A percentile compares a stretch with the other conserved stretches of the same genome.
phyloP scores from a whole-genome alignment of 2,113 vertebrate species.

The Hippocampus mohnikei region DNA sequence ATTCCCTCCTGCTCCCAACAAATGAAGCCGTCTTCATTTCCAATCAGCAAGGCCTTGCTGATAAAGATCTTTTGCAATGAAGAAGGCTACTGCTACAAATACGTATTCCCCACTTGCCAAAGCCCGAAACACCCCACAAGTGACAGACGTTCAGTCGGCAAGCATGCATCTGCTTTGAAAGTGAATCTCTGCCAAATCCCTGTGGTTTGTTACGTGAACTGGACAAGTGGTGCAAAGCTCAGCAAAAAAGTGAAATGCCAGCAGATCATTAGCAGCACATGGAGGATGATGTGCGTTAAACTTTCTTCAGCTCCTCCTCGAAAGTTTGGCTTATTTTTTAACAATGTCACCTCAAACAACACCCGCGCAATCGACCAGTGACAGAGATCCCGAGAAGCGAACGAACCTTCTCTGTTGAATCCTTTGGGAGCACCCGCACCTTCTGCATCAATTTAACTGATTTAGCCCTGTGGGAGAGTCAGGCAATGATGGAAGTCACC shows the following conservation, averaged over 20 bases:
- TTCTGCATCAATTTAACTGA: conserved; percentile 9
- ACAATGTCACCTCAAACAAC: conserved; percentile 36
- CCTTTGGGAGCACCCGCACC: conserved; percentile 7
- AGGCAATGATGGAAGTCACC: conserved; percentile 21
- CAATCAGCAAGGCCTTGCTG: conserved; percentile 53
- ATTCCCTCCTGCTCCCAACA: conserved; percentile 17
- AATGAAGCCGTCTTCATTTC: conserved; percentile 34
- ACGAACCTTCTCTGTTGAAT: background rate
- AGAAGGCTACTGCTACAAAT: conserved; percentile 42
- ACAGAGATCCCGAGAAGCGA: background rate
- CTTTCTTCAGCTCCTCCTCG: conserved; percentile 23
- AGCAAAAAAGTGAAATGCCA: conserved; percentile 27
- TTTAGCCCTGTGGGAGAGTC: conserved; percentile 8
- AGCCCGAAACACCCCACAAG: background rate
- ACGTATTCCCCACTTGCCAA: conserved; percentile 42
- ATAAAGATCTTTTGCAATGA: conserved; percentile 47
- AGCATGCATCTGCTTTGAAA: background rate
- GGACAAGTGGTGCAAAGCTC: conserved; percentile 36
- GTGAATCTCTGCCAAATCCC: conserved; percentile 18
- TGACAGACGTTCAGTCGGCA: background rate
- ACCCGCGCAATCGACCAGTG: conserved; percentile 8
- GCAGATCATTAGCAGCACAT: conserved; percentile 28
- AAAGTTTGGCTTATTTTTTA: conserved; percentile 27
- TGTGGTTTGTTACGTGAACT: conserved; percentile 39
- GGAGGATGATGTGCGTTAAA: conserved; percentile 15